Evolutionary conservation across 2,888 invertebrate species (phyloP), one percentile per base, ranked within the genome.

Genomic region (Hypercompe scribonia): DNA sequence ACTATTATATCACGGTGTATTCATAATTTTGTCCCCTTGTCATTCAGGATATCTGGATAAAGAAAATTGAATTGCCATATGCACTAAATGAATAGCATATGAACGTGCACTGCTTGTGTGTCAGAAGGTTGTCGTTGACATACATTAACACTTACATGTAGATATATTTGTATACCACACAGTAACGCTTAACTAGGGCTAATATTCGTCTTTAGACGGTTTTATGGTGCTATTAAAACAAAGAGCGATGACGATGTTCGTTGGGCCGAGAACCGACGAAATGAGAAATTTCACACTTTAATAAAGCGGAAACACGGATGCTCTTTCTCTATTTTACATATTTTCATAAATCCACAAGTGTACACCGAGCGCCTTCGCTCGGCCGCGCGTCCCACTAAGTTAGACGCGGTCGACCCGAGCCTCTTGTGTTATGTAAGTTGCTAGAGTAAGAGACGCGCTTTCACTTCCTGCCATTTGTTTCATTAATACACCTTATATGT

Each of bases 231-330:
- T 71, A 74, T 61, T 31, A 66, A 72, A 78, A 72, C 66, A 21
- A 72, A 77, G 71, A 65, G 46, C 58, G 24, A 74, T 76, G 72
- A 65, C 73, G 72, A 71, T 71, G 73, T 69, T 78, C 76, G 74
- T 70, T 79, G 80, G 79, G 72, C 78, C 84, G 81, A 83, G 80
- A 78, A 73, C 70, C 77, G 76, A 68, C 76, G 68, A 83, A 87
- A 88, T 87, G 88, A 88, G 86, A 88, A 88, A 88, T 87, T 87
- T 88, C 83, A 85, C 81, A 86, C 78, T 83, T 86, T 85, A 83
- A 80, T 84, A 82, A 84, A 78, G 76, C 79, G 68, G 71, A 70
- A 80, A 71, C 73, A 42, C 81, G 66, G 73, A 39, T 68, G 64
- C 69, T 69, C 54, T 58, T 68, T 68, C 61, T 31, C 70, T 72